These are phyloP conservation scores for Equus przewalskii DNA, from an alignment of 2,113 vertebrate species.

Conservation along the genomic window DNA sequence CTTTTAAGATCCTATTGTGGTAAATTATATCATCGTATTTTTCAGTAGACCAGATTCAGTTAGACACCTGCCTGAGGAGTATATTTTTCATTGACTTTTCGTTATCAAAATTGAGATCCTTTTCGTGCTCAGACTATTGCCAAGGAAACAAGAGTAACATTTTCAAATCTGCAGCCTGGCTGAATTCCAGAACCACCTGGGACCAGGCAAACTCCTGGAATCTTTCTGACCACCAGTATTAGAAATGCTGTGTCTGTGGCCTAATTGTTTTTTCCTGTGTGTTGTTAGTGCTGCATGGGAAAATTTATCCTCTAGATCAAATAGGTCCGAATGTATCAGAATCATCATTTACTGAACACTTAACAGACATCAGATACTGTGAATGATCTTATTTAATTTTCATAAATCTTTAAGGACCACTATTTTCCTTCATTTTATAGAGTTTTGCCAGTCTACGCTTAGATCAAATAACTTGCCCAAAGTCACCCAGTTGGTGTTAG, in stretches of 20 bases:
- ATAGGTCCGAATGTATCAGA: neutral
- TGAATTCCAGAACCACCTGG: neutral
- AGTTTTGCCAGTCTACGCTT: neutral
- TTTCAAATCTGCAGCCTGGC: neutral
- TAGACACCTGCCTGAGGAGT: slow-evolving; percentile 64
- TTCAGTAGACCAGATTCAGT: slow-evolving; percentile 57
- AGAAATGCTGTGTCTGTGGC: neutral
- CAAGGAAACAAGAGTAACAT: neutral
- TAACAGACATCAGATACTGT: neutral
- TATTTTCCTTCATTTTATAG: neutral
- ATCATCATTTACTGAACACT: neutral
- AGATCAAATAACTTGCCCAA: neutral
- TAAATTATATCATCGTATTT: slow-evolving; percentile 56
- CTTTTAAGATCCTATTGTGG: slow-evolving; percentile 55
- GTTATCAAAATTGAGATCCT: slow-evolving; percentile 50
- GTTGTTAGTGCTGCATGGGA: neutral
- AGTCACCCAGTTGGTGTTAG: neutral
- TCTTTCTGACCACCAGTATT: neutral
- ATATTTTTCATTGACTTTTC: slow-evolving; percentile 65
- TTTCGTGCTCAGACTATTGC: neutral
- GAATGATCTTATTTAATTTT: slow-evolving; percentile 53
- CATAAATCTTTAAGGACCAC: neutral
- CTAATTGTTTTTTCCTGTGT: neutral
- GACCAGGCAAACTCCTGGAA: slow-evolving; percentile 4
- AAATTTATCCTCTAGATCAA: neutral